Evolutionary conservation across 2,113 vertebrate species (phyloP), one percentile per base, ranked within the genome.

Genomic region (Ageneiosus marmoratus): DNA sequence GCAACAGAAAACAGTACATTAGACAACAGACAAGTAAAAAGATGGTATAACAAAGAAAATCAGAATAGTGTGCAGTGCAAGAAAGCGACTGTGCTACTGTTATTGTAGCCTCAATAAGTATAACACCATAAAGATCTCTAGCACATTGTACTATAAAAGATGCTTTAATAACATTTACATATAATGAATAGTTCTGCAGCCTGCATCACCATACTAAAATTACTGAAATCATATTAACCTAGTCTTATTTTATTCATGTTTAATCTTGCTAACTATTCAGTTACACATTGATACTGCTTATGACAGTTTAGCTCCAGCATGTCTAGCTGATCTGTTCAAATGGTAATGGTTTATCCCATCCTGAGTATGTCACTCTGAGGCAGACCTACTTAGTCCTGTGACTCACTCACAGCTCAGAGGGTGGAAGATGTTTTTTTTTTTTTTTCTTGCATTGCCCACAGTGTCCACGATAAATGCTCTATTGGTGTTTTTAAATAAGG

Each of bases 401-500:
- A 27, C 44, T 48, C 12, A 73, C 3, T 74, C n/a, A 16, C 24
- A 8, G 69, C 69, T 72, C 13, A 74, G 27, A 9, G 27, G 44
- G 37, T 24, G 11, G 22, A 44, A 44, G 67, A 37, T 37, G 7
- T 37, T 37, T 29, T 67, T 37, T 15, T 65, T 22, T 41, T 22
- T 69, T 73, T 3, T 29, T 16, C 44, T 20, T 76, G 2, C 16
- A 13, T 13, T 76, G 50, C 50, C 29, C 0, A 29, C 29, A 46
- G 9, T 5, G 51, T 74, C 69, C 16, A 74, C 51, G 32, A 32
- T 12, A 3, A 74, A 51, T 51, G 48, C 16, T 32, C 15, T 51
- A 74, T 22, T 22, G 69, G n/a, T n/a, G 69, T 8, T 74, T 74
- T 74, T 32, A 9, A 74, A 51, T 74, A 27, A 74, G 27, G 72